These are phyloP conservation scores for Cliona cf. orientalis DNA, from an alignment of 37 sponge, comb jelly and placozoan genomes.

Conservation along the genomic window DNA sequence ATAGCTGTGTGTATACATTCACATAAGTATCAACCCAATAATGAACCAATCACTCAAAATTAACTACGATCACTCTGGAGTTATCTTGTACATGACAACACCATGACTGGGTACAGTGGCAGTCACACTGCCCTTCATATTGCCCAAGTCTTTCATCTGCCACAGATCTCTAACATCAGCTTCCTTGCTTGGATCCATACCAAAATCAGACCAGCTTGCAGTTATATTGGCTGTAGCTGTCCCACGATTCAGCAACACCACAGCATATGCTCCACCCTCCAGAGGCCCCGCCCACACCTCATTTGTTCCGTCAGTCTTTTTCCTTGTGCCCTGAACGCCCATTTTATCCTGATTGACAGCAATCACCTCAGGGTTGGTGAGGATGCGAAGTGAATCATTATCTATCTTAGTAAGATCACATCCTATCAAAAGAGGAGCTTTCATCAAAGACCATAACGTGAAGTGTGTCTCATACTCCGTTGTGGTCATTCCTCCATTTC, in stretches of 20 bases:
- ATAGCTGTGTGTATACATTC: no score
- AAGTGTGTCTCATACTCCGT: conserved; percentile 81
- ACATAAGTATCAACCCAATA: no score
- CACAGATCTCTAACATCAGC: conserved; percentile 76
- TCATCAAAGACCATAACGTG: conserved; percentile 86
- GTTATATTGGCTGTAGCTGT: conserved; percentile 26
- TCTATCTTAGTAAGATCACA: conserved; percentile 68
- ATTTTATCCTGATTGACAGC: conserved; percentile 83
- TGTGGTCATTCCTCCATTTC: conserved; percentile 75
- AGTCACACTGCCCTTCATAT: conserved; percentile 33
- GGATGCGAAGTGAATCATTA: conserved; percentile 69
- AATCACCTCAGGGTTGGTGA: conserved; percentile 88
- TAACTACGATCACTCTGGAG: no score
- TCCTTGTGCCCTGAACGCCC: conserved; percentile 75
- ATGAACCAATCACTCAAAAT: no score
- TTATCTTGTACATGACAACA: conserved; percentile 64
- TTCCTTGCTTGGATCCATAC: background rate
- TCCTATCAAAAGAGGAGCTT: conserved; percentile 87
- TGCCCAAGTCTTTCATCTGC: conserved; percentile 66
- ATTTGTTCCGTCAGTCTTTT: conserved; percentile 5
- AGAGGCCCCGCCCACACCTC: conserved; percentile 87
- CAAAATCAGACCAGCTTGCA: conserved; percentile 45
- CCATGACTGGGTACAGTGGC: conserved; percentile 70
- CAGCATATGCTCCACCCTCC: conserved; percentile 37
- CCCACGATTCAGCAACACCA: conserved; percentile 71